phyloP scores from a whole-genome alignment of 2,113 vertebrate species.

The Vulpes vulpes region DNA sequence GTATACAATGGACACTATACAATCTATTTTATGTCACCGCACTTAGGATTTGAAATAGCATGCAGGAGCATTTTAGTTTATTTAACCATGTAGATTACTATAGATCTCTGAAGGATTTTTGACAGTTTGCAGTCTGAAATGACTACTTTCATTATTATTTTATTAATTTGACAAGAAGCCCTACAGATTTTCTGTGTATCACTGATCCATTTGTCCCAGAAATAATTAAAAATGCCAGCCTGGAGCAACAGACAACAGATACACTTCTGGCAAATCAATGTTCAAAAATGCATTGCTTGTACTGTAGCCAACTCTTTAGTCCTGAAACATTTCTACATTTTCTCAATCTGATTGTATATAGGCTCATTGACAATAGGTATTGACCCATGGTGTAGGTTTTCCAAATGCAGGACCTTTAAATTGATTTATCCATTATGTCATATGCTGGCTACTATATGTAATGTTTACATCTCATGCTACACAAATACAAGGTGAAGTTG shows the following conservation, averaged over 20 bases:
- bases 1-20: slow-evolving; percentile 91
- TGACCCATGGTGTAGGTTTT: slow-evolving; percentile 79
- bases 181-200: slow-evolving; percentile 89
- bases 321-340: slow-evolving; percentile 82
- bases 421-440: slow-evolving; percentile 81
- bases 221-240: slow-evolving; percentile 92
- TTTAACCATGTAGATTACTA: slow-evolving; percentile 85
- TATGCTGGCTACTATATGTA: slow-evolving; percentile 68
- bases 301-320: slow-evolving; percentile 84
- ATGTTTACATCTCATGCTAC: slow-evolving; percentile 79
- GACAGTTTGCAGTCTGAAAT: slow-evolving; percentile 87
- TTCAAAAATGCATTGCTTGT: slow-evolving; percentile 88
- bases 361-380: slow-evolving; percentile 82
- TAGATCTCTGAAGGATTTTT: slow-evolving; percentile 87
- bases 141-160: slow-evolving; percentile 91
- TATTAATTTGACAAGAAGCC: slow-evolving; percentile 92
- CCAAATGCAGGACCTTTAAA: slow-evolving; percentile 81
- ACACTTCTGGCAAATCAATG: slow-evolving; percentile 90
- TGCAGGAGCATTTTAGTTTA: slow-evolving; percentile 80
- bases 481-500: slow-evolving; percentile 70
- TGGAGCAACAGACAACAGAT: slow-evolving; percentile 90
- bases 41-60: slow-evolving; percentile 84
- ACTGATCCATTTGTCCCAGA: slow-evolving; percentile 89
- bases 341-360: slow-evolving; percentile 78
- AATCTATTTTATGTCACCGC: slow-evolving; percentile 91